phyloP scores from a whole-genome alignment of 2,113 vertebrate genomes.

The Eupsittula cactorum region DNA sequence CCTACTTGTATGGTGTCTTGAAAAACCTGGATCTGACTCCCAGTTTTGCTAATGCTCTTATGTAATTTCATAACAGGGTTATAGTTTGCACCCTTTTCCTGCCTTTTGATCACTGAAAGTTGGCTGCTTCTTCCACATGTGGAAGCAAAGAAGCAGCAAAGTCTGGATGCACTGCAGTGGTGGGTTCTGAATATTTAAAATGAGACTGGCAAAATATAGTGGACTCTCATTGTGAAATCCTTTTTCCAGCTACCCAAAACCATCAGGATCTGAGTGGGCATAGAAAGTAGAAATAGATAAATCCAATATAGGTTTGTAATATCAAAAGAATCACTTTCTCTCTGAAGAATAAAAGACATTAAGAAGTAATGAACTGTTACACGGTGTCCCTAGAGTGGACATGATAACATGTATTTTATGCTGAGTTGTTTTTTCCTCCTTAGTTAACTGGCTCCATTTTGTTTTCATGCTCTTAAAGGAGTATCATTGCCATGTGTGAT shows the following conservation, averaged over 20 bases:
- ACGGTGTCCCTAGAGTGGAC: not conserved
- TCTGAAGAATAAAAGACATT: slow-evolving; percentile 33
- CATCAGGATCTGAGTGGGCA: not conserved
- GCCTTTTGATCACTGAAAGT: not conserved
- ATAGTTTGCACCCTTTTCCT: not conserved
- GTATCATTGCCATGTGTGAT: not conserved
- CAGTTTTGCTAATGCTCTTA: not conserved
- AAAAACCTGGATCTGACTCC: not conserved
- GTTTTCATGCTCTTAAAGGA: not conserved
- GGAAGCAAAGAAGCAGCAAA: not conserved
- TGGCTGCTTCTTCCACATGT: not conserved
- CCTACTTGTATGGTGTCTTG: not conserved
- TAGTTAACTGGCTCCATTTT: slow-evolving; percentile 12
- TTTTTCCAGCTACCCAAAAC: not conserved
- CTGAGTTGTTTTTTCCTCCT: not conserved
- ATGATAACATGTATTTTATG: slow-evolving; percentile 18
- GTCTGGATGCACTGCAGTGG: not conserved
- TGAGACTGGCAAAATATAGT: not conserved
- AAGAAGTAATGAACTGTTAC: slow-evolving; percentile 47
- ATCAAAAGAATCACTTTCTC: slow-evolving; percentile 35
- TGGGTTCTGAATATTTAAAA: not conserved
- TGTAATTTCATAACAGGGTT: not conserved
- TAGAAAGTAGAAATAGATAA: slow-evolving; percentile 22
- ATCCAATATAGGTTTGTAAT: slow-evolving; percentile 36
- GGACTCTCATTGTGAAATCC: not conserved